Evolutionary conservation across 2,113 vertebrate species (phyloP).

Genomic region (Coracopsis vasa): DNA sequence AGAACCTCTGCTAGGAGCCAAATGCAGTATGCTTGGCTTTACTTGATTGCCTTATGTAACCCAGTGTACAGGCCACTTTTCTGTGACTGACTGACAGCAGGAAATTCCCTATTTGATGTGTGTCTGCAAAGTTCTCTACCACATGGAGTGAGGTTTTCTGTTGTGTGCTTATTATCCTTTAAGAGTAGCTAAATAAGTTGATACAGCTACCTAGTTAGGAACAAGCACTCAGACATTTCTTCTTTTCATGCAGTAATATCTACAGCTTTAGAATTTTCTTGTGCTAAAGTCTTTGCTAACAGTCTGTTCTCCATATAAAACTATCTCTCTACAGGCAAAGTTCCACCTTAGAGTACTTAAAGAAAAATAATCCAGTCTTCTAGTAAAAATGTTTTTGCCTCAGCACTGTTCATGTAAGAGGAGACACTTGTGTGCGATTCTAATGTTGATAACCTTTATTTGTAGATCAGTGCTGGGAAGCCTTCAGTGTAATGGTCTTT

Average conservation of each 20-base stretch:
- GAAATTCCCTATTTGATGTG: not conserved
- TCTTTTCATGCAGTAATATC: not conserved
- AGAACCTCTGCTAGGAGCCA: not conserved
- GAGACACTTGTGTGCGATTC: not conserved
- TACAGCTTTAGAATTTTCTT: not conserved
- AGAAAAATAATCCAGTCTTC: not conserved
- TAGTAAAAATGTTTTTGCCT: not conserved
- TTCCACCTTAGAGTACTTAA: not conserved
- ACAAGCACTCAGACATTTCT: not conserved
- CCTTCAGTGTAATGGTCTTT: not conserved
- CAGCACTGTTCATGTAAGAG: not conserved
- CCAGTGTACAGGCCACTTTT: not conserved
- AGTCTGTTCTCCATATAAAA: not conserved
- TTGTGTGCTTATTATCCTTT: not conserved
- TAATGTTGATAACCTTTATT: not conserved
- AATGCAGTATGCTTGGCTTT: not conserved
- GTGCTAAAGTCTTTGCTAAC: not conserved
- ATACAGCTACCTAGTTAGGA: not conserved
- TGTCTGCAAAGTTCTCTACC: not conserved
- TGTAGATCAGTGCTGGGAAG: not conserved
- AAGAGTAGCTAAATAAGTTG: not conserved
- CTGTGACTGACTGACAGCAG: not conserved
- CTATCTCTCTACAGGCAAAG: not conserved
- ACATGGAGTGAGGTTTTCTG: not conserved
- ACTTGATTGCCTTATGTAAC: not conserved